Conservation (phyloP, 2,113 vertebrate species). For the Antidorcas marsupialis region DNA sequence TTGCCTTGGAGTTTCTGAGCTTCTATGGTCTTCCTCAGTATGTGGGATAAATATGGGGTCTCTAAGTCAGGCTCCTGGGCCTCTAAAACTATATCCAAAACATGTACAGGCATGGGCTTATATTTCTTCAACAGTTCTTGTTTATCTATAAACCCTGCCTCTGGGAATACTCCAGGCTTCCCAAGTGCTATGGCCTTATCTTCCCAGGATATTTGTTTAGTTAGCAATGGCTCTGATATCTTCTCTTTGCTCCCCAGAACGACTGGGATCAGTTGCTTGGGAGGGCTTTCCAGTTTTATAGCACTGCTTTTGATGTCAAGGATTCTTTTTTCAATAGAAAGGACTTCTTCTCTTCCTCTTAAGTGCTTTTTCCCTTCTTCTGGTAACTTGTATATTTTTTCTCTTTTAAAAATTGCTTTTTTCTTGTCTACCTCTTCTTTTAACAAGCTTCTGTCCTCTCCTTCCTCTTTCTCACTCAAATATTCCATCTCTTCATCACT, state of each 20-base stretch:
- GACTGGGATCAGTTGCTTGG: neutral
- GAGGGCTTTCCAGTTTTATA: neutral
- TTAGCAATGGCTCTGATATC: neutral
- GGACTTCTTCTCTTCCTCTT: neutral
- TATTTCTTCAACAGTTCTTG: slow-evolving; percentile 5
- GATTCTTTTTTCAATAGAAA: neutral
- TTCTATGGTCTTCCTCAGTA: neutral
- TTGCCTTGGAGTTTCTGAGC: neutral
- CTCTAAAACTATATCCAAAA: neutral
- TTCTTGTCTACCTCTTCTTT: neutral
- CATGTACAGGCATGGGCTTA: neutral
- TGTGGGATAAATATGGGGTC: neutral
- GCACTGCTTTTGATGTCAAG: neutral
- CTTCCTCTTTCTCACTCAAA: neutral
- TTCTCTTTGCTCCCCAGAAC: neutral
- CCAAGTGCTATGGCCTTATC: neutral
- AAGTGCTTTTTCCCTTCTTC: neutral
- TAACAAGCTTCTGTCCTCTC: neutral
- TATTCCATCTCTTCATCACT: neutral
- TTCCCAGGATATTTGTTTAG: neutral
- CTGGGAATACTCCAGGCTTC: neutral
- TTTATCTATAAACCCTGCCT: neutral
- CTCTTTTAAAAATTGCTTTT: neutral
- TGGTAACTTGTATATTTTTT: neutral
- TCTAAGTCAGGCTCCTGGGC: neutral